A percentile compares a stretch with the other conserved stretches of the same genome.
phyloP scores from a whole-genome alignment of 1,140 invertebrate species.

The Sesamia nonagrioides region DNA sequence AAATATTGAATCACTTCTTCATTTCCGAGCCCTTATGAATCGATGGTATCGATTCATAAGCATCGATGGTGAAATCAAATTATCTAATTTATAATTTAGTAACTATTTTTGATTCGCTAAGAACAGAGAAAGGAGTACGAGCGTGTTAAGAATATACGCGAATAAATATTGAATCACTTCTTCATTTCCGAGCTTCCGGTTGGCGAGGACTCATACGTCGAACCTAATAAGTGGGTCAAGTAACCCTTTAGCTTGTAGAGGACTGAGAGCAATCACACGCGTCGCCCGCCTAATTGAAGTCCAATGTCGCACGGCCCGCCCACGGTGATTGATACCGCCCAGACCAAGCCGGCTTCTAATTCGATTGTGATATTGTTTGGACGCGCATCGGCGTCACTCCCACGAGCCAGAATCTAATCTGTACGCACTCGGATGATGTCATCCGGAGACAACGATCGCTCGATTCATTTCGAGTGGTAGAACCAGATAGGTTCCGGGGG shows the following conservation, averaged over 20 bases:
- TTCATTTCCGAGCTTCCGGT: conserved; percentile 72
- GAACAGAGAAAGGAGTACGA: conserved; percentile 14
- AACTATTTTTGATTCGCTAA: neutral
- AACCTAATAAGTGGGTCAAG: conserved; percentile 84
- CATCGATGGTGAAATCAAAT: too few relatives aligned
- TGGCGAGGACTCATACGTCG: conserved; percentile 71
- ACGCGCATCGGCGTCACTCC: conserved; percentile 68
- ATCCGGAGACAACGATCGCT: conserved; percentile 59
- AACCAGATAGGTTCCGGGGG: conserved; percentile 58
- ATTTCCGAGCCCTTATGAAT: conserved; percentile 73
- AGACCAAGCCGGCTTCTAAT: conserved; percentile 74
- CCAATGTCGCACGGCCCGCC: conserved; percentile 83
- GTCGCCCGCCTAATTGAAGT: conserved; percentile 86
- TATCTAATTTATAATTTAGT: conserved; percentile 1
- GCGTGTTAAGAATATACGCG: too few relatives aligned
- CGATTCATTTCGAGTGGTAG: conserved; percentile 60
- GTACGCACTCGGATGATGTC: conserved; percentile 64
- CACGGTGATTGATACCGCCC: conserved; percentile 84
- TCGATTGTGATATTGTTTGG: conserved; percentile 80
- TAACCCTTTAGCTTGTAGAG: conserved; percentile 81
- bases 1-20: conserved; percentile 72
- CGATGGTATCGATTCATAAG: too few relatives aligned
- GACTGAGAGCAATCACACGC: conserved; percentile 84
- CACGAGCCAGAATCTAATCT: conserved; percentile 58
- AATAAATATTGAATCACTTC: conserved; percentile 71